Conservation (phyloP, 2,113 vertebrate genomes). For the Centropristis striata region DNA sequence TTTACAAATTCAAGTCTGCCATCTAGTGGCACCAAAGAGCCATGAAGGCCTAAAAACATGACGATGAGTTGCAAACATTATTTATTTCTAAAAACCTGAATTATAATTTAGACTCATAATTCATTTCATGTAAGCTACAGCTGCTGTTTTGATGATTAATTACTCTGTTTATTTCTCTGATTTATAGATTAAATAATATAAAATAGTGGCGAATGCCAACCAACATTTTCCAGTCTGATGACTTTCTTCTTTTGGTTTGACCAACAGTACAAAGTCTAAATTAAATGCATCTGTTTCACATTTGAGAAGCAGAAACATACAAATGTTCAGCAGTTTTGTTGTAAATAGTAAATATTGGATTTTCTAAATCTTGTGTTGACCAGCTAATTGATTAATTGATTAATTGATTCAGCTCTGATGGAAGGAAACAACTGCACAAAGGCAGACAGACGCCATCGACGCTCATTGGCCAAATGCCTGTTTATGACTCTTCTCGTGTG, state of each 20-base stretch:
- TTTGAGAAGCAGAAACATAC: background rate
- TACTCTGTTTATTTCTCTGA: background rate
- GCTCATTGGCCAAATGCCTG: conserved; percentile 71
- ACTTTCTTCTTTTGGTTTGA: background rate
- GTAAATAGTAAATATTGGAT: background rate
- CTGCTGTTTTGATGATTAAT: background rate
- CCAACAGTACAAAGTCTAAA: background rate
- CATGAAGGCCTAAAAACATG: conserved; percentile 2
- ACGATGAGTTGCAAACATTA: background rate
- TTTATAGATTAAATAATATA: conserved; percentile 3
- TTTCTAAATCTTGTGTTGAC: conserved; percentile 5
- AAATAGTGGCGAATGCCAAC: background rate
- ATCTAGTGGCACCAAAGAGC: conserved; percentile 80
- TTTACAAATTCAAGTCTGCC: conserved; percentile 84
- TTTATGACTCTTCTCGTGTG: conserved; percentile 68
- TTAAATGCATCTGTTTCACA: background rate
- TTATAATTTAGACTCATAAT: background rate
- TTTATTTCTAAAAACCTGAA: conserved; percentile 3
- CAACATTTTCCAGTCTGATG: background rate
- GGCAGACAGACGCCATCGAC: conserved; percentile 59
- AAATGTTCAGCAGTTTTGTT: background rate
- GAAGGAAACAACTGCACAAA: conserved; percentile 58
- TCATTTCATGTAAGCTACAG: background rate
- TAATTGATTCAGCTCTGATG: conserved; percentile 40
- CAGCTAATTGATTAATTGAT: conserved; percentile 49